A percentile compares a stretch with the other conserved stretches of the same genome.
Evolutionary conservation across 2,113 vertebrate genomes (phyloP).

Genomic region (Picathartes gymnocephalus): DNA sequence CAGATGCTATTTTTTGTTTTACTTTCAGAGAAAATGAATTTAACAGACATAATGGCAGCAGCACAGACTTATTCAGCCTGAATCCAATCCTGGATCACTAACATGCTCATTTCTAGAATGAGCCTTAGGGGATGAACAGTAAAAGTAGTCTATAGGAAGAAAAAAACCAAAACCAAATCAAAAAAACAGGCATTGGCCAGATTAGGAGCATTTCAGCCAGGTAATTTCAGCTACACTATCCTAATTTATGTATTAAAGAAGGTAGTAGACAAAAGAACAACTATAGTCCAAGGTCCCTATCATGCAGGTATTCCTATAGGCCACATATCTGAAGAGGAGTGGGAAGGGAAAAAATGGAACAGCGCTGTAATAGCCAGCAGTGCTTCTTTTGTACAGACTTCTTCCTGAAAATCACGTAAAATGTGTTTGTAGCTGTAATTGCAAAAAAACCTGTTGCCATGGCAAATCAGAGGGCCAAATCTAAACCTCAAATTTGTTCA

Average conservation of each 20-base stretch:
- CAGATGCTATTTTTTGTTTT: not conserved
- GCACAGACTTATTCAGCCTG: not conserved
- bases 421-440: not conserved
- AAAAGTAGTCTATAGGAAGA: not conserved
- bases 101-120: not conserved
- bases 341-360: not conserved
- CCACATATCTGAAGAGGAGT: not conserved
- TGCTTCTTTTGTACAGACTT: not conserved
- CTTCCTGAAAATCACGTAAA: not conserved
- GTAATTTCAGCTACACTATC: not conserved
- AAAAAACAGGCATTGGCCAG: not conserved
- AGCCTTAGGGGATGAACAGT: not conserved
- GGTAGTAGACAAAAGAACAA: not conserved
- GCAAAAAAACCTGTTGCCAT: not conserved
- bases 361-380: not conserved
- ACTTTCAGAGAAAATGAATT: not conserved
- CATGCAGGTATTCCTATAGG: not conserved
- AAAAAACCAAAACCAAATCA: not conserved
- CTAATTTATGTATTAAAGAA: not conserved
- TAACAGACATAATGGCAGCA: not conserved
- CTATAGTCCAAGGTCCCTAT: not conserved
- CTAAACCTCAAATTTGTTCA: not conserved
- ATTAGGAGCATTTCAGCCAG: not conserved
- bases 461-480: not conserved
- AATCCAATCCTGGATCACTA: not conserved